phyloP scores from a whole-genome alignment of 2,113 vertebrate genomes.

The Gyps fulvus region DNA sequence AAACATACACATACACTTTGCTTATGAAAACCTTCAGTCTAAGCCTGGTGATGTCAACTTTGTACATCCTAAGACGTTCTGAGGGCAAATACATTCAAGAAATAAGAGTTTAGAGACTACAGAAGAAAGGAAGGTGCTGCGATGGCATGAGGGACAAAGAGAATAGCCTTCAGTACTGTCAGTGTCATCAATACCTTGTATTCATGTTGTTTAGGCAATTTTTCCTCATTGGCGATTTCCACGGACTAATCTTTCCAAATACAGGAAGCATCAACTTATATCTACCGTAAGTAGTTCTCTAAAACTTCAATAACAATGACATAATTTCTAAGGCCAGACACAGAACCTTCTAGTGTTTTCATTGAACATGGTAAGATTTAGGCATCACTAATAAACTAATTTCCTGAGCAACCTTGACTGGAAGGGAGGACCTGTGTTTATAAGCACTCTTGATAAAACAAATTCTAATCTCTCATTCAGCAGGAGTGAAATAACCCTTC shows the following conservation, averaged over 20 bases:
- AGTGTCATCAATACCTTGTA: not conserved
- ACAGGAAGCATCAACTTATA: not conserved
- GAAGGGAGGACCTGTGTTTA: not conserved
- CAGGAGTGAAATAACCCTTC: not conserved
- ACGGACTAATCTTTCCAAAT: not conserved
- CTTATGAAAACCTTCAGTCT: not conserved
- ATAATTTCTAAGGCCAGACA: not conserved
- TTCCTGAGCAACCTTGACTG: not conserved
- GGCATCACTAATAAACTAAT: not conserved
- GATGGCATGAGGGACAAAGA: not conserved
- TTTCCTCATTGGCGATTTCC: not conserved
- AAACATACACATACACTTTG: not conserved
- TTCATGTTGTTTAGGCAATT: not conserved
- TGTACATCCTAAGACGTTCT: not conserved
- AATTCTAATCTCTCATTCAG: not conserved
- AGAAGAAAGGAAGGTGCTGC: not conserved
- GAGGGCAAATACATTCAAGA: not conserved
- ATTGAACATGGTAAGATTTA: not conserved
- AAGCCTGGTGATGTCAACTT: not conserved
- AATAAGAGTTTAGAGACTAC: not conserved
- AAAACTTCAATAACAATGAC: not conserved
- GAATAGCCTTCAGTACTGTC: not conserved
- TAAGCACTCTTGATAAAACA: not conserved
- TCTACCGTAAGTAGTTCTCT: not conserved
- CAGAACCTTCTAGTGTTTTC: not conserved